Conservation (phyloP, 2,888 invertebrate genomes). For the Saturnia pavonia region DNA sequence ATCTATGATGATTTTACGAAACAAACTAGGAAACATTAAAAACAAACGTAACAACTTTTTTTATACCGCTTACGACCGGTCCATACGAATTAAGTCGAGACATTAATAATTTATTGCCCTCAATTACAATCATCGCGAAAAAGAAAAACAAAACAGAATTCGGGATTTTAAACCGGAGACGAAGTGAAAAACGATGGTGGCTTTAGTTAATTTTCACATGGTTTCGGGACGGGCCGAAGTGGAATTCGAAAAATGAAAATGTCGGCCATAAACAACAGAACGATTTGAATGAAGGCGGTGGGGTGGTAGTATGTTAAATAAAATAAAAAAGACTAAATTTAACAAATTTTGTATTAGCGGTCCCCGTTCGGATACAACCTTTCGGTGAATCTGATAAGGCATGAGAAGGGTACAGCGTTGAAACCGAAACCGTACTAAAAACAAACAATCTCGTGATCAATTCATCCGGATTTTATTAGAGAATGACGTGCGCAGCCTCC, state of each 20-base stretch:
- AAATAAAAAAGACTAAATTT: slow-evolving; percentile 59
- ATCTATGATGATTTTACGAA: slow-evolving; percentile 56
- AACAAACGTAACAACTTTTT: slow-evolving; percentile 55
- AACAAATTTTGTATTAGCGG: slow-evolving; percentile 74
- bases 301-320: slow-evolving; percentile 62
- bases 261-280: slow-evolving; percentile 79
- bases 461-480: slow-evolving; percentile 67
- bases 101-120: slow-evolving; percentile 75
- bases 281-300: slow-evolving; percentile 70
- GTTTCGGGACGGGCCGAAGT: slow-evolving; percentile 60
- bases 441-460: slow-evolving; percentile 66
- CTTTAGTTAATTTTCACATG: slow-evolving; percentile 73
- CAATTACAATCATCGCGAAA: slow-evolving; percentile 76
- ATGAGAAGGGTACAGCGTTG: slow-evolving; percentile 73
- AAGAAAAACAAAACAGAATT: slow-evolving; percentile 53
- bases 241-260: slow-evolving; percentile 80
- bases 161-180: slow-evolving; percentile 63
- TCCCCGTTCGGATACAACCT: slow-evolving; percentile 46
- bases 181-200: slow-evolving; percentile 68
- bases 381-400: slow-evolving; percentile 71
- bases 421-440: slow-evolving; percentile 73
- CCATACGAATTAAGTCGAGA: slow-evolving; percentile 61
- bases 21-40: slow-evolving; percentile 64
- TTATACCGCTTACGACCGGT: slow-evolving; percentile 58
- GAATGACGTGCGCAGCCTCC: slow-evolving; percentile 60